Evolutionary conservation across 2,113 vertebrate genomes (phyloP), one percentile per base, ranked within the genome.

Genomic region (Otus sunia): DNA sequence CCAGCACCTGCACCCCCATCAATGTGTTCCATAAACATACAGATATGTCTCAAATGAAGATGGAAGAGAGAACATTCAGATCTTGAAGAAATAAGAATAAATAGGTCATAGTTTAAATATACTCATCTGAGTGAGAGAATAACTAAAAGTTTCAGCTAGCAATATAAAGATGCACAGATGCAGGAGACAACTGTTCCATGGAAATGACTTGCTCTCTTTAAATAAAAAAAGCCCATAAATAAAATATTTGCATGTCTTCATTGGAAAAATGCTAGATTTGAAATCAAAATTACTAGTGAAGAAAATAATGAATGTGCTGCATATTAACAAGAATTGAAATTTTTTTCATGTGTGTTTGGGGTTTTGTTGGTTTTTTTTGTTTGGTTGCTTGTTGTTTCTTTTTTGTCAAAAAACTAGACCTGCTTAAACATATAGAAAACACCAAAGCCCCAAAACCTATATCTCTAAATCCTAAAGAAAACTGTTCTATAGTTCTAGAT

Each of bases 101-200:
- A 73, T 26, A 85, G 53, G 58, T 83, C 82, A 56, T 34, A 73
- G 64, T 72, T 90, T 92, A 95, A 86, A 90, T 90, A 78, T 53
- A 63, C 11, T 77, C 30, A n/a, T 71, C 34, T 39, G 18, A 72
- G n/a, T 60, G 32, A 87, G 19, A 11, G 45, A 95, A 79, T 74
- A 76, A 37, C 26, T 30, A 36, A 67, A 93, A 86, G 47, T 85
- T 88, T 91, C 72, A 76, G 36, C 34, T 83, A 67, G 50, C 26
- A 76, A 67, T 55, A 90, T 86, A 83, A 62, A 17, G 32, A 85
- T 77, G 39, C 55, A 95, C 63, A 96, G 73, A 91, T 81, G 50
- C 26, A 71, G 58, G 36, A 7, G 1, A 78, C 69, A 91, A 67
- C 53, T 78, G 67, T 77, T 81, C 22, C 19, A 53, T 66, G 29